Base-by-base conservation (phyloP, 2,797 vertebrate genomes). In the Pelodytes ibericus region DNA sequence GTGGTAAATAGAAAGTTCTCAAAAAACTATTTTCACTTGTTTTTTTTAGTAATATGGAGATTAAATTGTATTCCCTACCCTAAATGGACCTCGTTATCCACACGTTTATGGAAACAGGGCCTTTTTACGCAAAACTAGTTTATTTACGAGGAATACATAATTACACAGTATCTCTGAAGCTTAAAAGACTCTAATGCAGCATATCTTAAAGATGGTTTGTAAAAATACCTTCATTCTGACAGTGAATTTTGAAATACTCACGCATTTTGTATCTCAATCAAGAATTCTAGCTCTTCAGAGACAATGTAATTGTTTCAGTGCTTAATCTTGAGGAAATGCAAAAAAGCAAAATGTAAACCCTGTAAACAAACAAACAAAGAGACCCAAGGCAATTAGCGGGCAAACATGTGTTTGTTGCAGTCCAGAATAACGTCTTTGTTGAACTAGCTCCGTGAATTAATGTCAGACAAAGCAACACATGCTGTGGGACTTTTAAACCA, bases 331-430 rank as follows among this genome's bases (percentile, higher is more conserved):
- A 58, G 65, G 27, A 67, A 75, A 49, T 16, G 24, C 41, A 47
- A 39, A n/a, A n/a, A 49, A 62, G 74, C 29, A 62, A 68, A 69
- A 53, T 18, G 69, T 29, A 69, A 39, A 56, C 65, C 51, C 49
- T 7, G 65, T 75, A 75, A 75, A 75, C 73, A 75, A 69, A 24
- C 6, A 69, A 47, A 68, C 64, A 75, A 75, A 39, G 65, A 56
- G 39, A 67, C 65, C 65, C 65, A 62, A 75, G 72, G 26, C 60
- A 68, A 69, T 75, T 75, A 62, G 29, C 68, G 69, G 74, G 74
- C 74, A 69, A 53, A 69, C 69, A 39, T 69, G 8, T 68, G 9
- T 39, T 75, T 30, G 56, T 15, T 61, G 25, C 30, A 16, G 60
- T 69, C 64, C 65, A 75, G 57, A 60, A 75, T 61, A 68, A 68